These are phyloP conservation scores for Archips crataeganus DNA, from an alignment of 2,888 invertebrate genomes.

Conservation along the genomic window DNA sequence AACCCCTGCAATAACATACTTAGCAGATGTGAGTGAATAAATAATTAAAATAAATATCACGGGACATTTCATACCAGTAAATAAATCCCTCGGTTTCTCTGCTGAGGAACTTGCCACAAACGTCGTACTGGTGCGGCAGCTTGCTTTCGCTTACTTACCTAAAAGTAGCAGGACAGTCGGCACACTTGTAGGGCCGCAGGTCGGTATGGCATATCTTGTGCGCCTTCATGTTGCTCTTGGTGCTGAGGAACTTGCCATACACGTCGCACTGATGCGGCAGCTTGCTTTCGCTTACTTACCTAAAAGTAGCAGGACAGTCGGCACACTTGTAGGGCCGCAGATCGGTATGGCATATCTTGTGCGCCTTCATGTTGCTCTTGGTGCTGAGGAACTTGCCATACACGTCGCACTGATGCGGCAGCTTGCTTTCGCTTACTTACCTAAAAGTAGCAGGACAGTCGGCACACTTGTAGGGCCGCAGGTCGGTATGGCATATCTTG, in stretches of 20 bases:
- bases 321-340: conserved; percentile 57
- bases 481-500: too few species aligned
- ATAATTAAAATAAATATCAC: too few species aligned
- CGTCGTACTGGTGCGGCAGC: conserved; percentile 6
- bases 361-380: too few species aligned
- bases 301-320: conserved; percentile 52
- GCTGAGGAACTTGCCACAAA: conserved; percentile 77
- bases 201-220: conserved; percentile 79
- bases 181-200: conserved; percentile 68
- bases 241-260: conserved; percentile 77
- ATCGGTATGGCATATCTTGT: too few species aligned
- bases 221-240: conserved; percentile 75
- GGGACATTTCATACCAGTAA: too few species aligned
- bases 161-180: conserved; percentile 71
- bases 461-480: too few species aligned
- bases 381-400: conserved; percentile 61
- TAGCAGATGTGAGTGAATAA: too few species aligned
- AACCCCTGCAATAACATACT: conserved; percentile 62
- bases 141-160: conserved; percentile 55
- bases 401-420: conserved; percentile 76
- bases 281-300: conserved; percentile 56
- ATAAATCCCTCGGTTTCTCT: conserved; percentile 70
- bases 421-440: conserved; percentile 56
- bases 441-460: too few species aligned
- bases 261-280: conserved; percentile 77